Conservation (phyloP, 2,797 vertebrate species). For the Buphagus erythrorhynchus region DNA sequence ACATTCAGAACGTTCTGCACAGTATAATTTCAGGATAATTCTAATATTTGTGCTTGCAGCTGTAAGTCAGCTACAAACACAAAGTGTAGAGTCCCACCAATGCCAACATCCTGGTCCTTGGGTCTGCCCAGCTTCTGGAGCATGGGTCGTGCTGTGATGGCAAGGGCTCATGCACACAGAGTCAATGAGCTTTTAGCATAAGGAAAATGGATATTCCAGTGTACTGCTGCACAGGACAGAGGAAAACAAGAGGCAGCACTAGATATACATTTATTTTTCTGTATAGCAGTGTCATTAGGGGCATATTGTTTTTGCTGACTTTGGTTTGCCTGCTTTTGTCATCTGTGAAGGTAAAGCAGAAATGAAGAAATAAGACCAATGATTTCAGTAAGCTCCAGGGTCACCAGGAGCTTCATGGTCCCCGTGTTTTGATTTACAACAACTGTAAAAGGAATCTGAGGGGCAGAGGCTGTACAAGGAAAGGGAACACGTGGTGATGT, state of each 20-base stretch:
- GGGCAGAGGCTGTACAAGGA: not conserved
- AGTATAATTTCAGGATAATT: not conserved
- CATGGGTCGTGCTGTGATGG: rapidly evolving
- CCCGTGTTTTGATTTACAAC: not conserved
- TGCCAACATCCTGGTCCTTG: not conserved
- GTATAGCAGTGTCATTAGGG: not conserved
- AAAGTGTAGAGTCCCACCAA: not conserved
- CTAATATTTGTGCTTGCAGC: not conserved
- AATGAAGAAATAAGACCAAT: not conserved
- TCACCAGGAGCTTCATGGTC: not conserved
- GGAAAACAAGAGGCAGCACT: not conserved
- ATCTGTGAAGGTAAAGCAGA: not conserved
- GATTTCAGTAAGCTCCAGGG: not conserved
- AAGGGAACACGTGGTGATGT: not conserved
- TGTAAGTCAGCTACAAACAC: not conserved
- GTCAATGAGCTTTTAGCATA: not conserved
- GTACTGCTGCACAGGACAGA: not conserved
- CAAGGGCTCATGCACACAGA: not conserved
- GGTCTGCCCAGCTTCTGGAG: not conserved
- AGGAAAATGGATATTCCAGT: not conserved
- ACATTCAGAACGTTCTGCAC: rapidly evolving
- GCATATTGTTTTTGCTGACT: not conserved
- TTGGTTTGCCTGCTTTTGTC: not conserved
- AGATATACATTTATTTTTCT: not conserved
- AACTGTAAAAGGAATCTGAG: not conserved